Evolutionary conservation across 2,888 invertebrate genomes (phyloP).

Genomic region (Cyclophora albipunctata): DNA sequence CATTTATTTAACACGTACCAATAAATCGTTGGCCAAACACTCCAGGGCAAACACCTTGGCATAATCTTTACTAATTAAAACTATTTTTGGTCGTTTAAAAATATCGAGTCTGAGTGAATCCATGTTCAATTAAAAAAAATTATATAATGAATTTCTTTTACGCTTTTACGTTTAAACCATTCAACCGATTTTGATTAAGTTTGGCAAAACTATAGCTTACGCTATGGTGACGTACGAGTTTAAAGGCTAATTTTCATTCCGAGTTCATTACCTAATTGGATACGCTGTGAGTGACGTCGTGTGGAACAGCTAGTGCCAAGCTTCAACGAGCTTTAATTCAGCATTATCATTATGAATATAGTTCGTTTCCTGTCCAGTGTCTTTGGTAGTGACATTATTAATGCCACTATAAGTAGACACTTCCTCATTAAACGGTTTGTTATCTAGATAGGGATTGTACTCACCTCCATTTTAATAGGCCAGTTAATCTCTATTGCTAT

Average conservation of each 20-base stretch:
- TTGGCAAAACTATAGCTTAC: no score
- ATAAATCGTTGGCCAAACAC: neutral
- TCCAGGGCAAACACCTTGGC: neutral
- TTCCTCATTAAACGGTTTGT: slow-evolving; percentile 70
- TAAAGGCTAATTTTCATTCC: no score
- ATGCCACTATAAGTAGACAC: slow-evolving; percentile 65
- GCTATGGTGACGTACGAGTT: no score
- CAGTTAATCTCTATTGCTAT: slow-evolving; percentile 51
- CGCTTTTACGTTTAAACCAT: no score
- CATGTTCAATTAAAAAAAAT: no score
- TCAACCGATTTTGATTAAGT: no score
- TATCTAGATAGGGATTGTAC: slow-evolving; percentile 54
- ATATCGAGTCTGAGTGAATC: no score
- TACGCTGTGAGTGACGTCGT: no score
- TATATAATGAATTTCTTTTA: no score
- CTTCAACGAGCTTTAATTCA: slow-evolving; percentile 59
- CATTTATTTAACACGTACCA: slow-evolving; percentile 13
- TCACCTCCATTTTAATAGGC: slow-evolving; percentile 52
- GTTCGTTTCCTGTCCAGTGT: slow-evolving; percentile 58
- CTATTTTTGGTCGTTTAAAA: no score
- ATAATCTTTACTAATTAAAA: slow-evolving; percentile 5
- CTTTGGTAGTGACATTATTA: slow-evolving; percentile 66
- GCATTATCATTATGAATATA: slow-evolving; percentile 61
- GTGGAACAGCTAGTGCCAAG: slow-evolving; percentile 12
- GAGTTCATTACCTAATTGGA: no score